A percentile compares a stretch with the other conserved stretches of the same genome.
Evolutionary conservation across 2,113 vertebrate genomes (phyloP).

Genomic region (Vimba vimba): DNA sequence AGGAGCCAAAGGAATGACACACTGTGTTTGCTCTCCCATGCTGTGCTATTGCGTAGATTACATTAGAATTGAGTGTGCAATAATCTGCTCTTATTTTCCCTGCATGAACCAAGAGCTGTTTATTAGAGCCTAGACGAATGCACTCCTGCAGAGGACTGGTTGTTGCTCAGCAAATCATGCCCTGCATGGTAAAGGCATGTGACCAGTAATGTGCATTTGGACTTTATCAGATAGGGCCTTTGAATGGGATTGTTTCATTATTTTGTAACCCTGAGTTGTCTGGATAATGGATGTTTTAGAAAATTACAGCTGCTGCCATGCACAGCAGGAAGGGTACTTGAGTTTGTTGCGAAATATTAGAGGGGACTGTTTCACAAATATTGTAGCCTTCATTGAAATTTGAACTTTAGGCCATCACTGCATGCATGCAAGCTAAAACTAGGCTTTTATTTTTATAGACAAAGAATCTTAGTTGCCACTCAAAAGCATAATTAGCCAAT

Average conservation of each 20-base stretch:
- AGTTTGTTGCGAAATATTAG: neutral
- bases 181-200: slow-evolving; percentile 21
- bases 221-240: neutral
- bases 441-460: neutral
- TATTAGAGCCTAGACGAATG: slow-evolving; percentile 61
- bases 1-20: slow-evolving; percentile 42
- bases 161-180: slow-evolving; percentile 25
- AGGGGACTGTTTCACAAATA: neutral
- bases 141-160: slow-evolving; percentile 39
- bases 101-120: slow-evolving; percentile 58
- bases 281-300: slow-evolving; percentile 25
- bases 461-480: neutral
- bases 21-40: slow-evolving; percentile 50
- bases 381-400: neutral
- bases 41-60: slow-evolving; percentile 59
- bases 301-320: neutral
- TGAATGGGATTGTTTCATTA: neutral
- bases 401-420: neutral
- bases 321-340: neutral
- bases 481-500: neutral
- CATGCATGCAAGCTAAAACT: neutral
- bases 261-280: neutral
- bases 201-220: neutral
- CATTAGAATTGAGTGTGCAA: slow-evolving; percentile 48
- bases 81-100: slow-evolving; percentile 59